Conservation (phyloP, 1,140 invertebrate genomes). For the Lordiphosa stackelbergi region DNA sequence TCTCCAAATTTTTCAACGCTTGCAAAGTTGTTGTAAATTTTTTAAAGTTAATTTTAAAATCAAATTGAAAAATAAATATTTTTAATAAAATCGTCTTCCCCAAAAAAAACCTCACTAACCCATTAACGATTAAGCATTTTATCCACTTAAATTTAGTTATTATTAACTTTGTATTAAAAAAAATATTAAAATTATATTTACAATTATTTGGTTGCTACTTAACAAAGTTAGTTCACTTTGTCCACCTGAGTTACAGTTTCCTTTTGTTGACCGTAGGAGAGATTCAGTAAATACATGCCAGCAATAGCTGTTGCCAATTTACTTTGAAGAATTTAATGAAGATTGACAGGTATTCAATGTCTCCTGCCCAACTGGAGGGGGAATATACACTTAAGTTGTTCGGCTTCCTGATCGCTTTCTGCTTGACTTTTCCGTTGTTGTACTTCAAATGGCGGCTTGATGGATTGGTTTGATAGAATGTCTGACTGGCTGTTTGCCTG, state of each 20-base stretch:
- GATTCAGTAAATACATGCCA: background rate
- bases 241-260: background rate
- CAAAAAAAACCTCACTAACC: too few species aligned
- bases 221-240: too few species aligned
- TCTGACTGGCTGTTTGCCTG: background rate
- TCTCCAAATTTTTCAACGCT: too few species aligned
- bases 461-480: conserved; percentile 31
- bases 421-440: conserved; percentile 32
- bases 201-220: too few species aligned
- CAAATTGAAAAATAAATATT: too few species aligned
- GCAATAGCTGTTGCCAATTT: conserved; percentile 18
- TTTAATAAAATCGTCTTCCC: too few species aligned
- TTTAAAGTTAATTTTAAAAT: too few species aligned
- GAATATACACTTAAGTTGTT: conserved; percentile 21
- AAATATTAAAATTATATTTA: too few species aligned
- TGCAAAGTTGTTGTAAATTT: too few species aligned
- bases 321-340: conserved; percentile 28
- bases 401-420: conserved; percentile 44
- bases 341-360: conserved; percentile 47
- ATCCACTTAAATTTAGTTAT: too few species aligned
- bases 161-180: too few species aligned
- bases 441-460: conserved; percentile 27
- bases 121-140: too few species aligned
- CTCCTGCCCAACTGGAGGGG: conserved; percentile 16
- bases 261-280: conserved; percentile 3